Conservation (phyloP, 2,888 invertebrate genomes). For the Plebejus anna region DNA sequence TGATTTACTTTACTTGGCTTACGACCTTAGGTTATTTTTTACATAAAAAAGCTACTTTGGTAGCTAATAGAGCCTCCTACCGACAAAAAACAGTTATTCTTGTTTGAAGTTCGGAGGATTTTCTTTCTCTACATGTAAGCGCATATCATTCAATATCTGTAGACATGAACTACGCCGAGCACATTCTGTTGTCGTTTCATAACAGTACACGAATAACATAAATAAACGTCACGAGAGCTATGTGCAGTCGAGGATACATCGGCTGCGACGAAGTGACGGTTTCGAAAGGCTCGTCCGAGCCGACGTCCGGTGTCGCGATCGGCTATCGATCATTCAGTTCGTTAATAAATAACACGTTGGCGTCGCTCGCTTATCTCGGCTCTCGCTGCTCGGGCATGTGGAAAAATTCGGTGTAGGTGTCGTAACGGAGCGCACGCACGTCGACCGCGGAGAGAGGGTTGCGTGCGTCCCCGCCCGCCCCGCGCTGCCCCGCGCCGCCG, state of each 20-base stretch:
- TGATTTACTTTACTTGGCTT: not conserved
- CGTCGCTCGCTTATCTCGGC: conserved; percentile 73
- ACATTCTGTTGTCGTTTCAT: not conserved
- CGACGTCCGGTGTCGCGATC: conserved; percentile 76
- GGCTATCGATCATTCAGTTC: conserved; percentile 80
- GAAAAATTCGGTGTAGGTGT: conserved; percentile 79
- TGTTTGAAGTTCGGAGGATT: not conserved
- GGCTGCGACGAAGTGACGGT: conserved; percentile 50
- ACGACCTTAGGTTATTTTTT: too few species aligned
- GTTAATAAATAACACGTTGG: conserved; percentile 80
- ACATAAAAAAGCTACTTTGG: not conserved
- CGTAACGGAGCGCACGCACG: conserved; percentile 76
- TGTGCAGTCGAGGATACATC: conserved; percentile 42
- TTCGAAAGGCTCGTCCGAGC: conserved; percentile 73
- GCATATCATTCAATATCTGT: not conserved
- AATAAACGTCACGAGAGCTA: conserved; percentile 10
- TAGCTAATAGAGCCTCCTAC: not conserved
- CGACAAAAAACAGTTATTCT: not conserved
- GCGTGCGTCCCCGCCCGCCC: conserved; percentile 59
- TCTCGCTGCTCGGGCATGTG: conserved; percentile 71
- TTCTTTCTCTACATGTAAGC: not conserved
- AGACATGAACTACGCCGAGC: not conserved
- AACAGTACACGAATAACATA: conserved; percentile 2
- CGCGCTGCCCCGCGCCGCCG: conserved; percentile 59
- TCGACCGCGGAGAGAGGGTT: conserved; percentile 59